Base-by-base conservation (phyloP, 2,113 vertebrate genomes). In the Melanerpes aurifrons region DNA sequence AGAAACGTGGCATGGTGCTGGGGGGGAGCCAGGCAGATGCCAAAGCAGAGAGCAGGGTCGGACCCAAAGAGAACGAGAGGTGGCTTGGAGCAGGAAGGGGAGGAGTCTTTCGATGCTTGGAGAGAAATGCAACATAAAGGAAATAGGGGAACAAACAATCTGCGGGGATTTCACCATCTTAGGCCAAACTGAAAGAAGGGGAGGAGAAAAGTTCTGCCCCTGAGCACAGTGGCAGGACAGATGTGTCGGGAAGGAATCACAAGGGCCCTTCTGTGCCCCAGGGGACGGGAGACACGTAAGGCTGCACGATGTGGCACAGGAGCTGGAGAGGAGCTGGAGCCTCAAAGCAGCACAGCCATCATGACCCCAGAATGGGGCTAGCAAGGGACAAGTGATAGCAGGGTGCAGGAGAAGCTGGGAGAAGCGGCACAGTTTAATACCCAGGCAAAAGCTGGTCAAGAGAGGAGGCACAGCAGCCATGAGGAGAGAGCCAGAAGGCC, bases 121-220 rank as follows among this genome's bases (percentile, higher is more conserved):
- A 97, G 96, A 97, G 95, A 98, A 96, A 96, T 94, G 94, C 92
- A 95, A 96, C 94, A 96, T 97, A 97, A 97, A 95, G 94, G 97
- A 97, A 98, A 97, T 97, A 97, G 97, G 95, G 97, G 97, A 98
- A 97, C 97, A 97, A 97, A 96, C 74, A 96, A 97, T 97, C 96
- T 96, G 94, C 71, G 80, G 92, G 95, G 92, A 96, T 96, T 97
- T 98, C 97, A 97, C 96, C 97, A 98, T 97, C 96, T 84, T 89
- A 90, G 96, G 97, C 95, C 94, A 96, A 98, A 98, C 93, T 97
- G 95, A 96, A 97, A 97, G 92, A 94, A 95, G 96, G 86, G 93
- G 85, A 96, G 94, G 93, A 86, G 90, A 69, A 94, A 86, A 75
- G 73, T 67, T 86, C 86, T 94, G 89, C 63, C 90, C 82, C 78